A percentile compares a stretch with the other conserved stretches of the same genome.
phyloP scores from a whole-genome alignment of 2,888 invertebrate genomes.

The Drepana falcataria region DNA sequence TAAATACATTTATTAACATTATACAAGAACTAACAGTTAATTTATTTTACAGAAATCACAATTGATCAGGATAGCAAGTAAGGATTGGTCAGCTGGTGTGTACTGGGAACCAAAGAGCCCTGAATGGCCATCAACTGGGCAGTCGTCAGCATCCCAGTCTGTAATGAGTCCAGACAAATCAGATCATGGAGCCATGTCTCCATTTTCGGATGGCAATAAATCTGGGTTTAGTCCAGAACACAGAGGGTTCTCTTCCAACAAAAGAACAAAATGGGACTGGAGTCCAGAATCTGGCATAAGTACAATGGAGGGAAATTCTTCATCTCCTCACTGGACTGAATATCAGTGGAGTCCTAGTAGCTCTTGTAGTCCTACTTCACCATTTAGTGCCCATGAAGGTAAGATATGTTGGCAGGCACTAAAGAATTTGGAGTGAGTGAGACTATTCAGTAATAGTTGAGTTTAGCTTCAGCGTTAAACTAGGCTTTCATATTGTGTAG shows the following conservation, averaged over 20 bases:
- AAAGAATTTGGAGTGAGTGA: too few relatives aligned
- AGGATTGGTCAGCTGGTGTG: slow-evolving; percentile 65
- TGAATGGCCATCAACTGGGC: slow-evolving; percentile 49
- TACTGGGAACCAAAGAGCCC: slow-evolving; percentile 70
- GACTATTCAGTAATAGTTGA: too few relatives aligned
- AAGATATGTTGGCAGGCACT: too few relatives aligned
- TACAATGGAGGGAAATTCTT: slow-evolving; percentile 49
- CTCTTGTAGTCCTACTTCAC: slow-evolving; percentile 71
- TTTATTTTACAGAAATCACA: slow-evolving; percentile 42
- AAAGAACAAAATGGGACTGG: slow-evolving; percentile 56
- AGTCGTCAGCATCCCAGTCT: slow-evolving; percentile 34
- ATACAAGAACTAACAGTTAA: too few relatives aligned
- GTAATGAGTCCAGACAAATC: slow-evolving; percentile 49
- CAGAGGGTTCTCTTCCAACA: slow-evolving; percentile 31
- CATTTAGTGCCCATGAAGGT: slow-evolving; percentile 60
- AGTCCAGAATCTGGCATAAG: slow-evolving; percentile 66
- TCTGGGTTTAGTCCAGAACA: slow-evolving; percentile 65
- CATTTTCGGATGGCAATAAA: slow-evolving; percentile 56
- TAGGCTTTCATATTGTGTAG: too few relatives aligned
- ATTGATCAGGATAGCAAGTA: slow-evolving; percentile 57
- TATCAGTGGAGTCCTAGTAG: slow-evolving; percentile 79
- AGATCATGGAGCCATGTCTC: slow-evolving; percentile 50
- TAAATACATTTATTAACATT: too few relatives aligned
- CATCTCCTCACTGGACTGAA: slow-evolving; percentile 57
- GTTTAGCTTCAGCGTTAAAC: too few relatives aligned